Evolutionary conservation across 2,888 invertebrate genomes (phyloP).

Genomic region (Cantharis lateralis): DNA sequence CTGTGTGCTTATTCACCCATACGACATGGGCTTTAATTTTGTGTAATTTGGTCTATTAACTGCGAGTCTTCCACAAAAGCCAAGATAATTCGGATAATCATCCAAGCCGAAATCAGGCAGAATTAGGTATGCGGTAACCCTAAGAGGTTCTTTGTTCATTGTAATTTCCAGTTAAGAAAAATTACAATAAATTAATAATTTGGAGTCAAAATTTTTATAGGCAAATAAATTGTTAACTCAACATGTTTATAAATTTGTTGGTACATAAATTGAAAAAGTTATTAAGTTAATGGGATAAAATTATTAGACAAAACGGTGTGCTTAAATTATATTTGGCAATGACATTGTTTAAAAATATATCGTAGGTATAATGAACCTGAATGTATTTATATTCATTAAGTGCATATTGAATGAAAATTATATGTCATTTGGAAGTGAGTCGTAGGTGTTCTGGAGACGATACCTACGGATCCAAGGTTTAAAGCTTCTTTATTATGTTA

Average conservation of each 20-base stretch:
- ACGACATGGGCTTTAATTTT: too few relatives aligned
- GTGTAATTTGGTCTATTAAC: too few relatives aligned
- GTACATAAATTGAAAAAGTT: background rate
- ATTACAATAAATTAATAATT: background rate
- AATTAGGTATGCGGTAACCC: background rate
- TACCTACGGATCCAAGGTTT: slow-evolving; percentile 4
- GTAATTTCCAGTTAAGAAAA: background rate
- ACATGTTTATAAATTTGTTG: background rate
- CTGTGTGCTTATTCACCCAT: too few relatives aligned
- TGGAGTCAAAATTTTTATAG: background rate
- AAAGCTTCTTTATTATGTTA: slow-evolving; percentile 8
- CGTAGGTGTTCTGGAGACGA: slow-evolving; percentile 17
- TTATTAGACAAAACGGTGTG: background rate
- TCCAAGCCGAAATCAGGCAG: background rate
- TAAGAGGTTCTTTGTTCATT: background rate
- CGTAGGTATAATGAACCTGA: background rate
- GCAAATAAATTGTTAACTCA: background rate
- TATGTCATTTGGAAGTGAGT: slow-evolving; percentile 7
- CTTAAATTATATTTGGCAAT: slow-evolving; percentile 16
- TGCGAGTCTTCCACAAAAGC: too few relatives aligned
- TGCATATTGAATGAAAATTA: slow-evolving; percentile 11
- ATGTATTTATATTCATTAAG: slow-evolving; percentile 5
- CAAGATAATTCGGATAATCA: background rate
- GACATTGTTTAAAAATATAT: slow-evolving; percentile 9
- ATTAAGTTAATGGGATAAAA: background rate